A percentile compares a stretch with the other conserved stretches of the same genome.
Conservation (phyloP, 2,888 invertebrate species). For the Cataglyphis altisquamis region DNA sequence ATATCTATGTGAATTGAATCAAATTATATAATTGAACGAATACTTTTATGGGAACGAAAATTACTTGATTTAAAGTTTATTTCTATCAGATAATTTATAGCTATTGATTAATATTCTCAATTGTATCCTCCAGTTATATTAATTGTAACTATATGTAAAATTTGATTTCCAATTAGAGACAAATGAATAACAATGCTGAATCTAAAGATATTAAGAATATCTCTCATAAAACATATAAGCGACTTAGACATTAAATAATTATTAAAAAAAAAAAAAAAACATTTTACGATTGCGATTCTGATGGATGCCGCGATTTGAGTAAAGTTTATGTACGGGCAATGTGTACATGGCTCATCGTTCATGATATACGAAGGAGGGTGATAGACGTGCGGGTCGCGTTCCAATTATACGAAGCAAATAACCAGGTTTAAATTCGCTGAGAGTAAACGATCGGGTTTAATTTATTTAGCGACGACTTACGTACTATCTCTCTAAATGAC, state of each 20-base stretch:
- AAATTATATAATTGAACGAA: constrained; percentile 27
- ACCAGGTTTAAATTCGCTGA: constrained; percentile 70
- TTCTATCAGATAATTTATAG: constrained; percentile 13
- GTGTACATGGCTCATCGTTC: constrained; percentile 61
- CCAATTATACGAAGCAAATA: constrained; percentile 73
- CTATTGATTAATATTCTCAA: neutral
- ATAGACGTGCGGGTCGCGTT: constrained; percentile 59
- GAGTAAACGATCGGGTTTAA: constrained; percentile 66
- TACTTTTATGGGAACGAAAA: neutral
- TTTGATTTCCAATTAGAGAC: neutral
- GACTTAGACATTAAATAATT: neutral
- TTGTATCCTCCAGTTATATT: neutral
- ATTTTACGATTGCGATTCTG: neutral
- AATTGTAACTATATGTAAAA: neutral
- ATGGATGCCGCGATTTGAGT: neutral
- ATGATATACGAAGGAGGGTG: constrained; percentile 52
- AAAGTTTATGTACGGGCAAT: neutral
- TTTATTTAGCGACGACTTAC: constrained; percentile 65
- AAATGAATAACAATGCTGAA: neutral
- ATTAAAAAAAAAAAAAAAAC: no score
- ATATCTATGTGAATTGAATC: constrained; percentile 4
- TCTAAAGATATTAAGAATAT: neutral
- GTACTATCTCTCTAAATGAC: constrained; percentile 48
- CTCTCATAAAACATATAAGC: neutral
- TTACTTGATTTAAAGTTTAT: constrained; percentile 27